These are phyloP conservation scores for Eledona agricola DNA, from an alignment of 2,888 invertebrate genomes.

Conservation along the genomic window DNA sequence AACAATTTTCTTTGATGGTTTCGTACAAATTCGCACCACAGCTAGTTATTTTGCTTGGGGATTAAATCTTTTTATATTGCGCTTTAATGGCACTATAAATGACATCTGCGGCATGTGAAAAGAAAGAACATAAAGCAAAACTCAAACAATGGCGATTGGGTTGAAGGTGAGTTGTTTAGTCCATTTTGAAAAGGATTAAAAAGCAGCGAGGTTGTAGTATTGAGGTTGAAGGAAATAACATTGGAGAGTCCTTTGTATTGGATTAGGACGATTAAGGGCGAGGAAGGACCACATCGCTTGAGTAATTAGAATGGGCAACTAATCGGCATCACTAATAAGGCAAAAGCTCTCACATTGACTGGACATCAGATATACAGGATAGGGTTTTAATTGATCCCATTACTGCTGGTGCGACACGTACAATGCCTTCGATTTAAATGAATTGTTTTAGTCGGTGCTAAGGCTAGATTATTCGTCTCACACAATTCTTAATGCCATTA, in stretches of 20 bases:
- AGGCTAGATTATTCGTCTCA: conserved; percentile 37
- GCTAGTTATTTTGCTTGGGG: conserved; percentile 21
- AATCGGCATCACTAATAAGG: conserved; percentile 49
- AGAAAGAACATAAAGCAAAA: conserved; percentile 30
- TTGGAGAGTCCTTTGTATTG: conserved; percentile 41
- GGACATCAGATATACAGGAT: conserved; percentile 42
- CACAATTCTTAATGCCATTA: conserved; percentile 35
- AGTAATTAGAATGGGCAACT: conserved; percentile 48
- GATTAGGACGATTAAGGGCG: conserved; percentile 41
- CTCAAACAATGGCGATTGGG: conserved; percentile 33
- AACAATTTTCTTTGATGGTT: too few species aligned
- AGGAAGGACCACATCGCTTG: conserved; percentile 40
- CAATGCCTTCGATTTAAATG: conserved; percentile 41
- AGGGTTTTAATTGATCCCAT: conserved; percentile 44
- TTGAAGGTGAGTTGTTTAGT: conserved; percentile 37
- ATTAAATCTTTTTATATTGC: conserved; percentile 30
- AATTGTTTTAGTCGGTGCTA: conserved; percentile 36
- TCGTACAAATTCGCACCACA: too few species aligned
- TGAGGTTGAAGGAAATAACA: conserved; percentile 38
- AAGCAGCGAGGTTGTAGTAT: conserved; percentile 36
- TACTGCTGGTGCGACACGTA: conserved; percentile 37
- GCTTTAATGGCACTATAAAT: conserved; percentile 33
- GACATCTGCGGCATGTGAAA: conserved; percentile 33
- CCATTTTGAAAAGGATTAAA: conserved; percentile 40
- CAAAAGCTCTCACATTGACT: conserved; percentile 44